Evolutionary conservation across 2,888 invertebrate species (phyloP).

Genomic region (Petrolisthes cinctipes): DNA sequence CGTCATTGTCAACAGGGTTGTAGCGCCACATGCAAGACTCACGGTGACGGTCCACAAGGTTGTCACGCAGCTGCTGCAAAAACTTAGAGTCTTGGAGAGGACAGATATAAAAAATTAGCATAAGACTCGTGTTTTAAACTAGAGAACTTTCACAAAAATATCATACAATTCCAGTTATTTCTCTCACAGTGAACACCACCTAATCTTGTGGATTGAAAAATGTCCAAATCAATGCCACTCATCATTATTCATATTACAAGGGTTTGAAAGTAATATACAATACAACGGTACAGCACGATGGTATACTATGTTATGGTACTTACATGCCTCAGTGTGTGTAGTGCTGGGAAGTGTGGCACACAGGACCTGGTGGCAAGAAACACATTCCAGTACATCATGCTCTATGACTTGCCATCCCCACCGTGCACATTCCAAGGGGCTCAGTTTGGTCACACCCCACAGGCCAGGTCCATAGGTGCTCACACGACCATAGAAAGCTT

Average conservation of each 20-base stretch:
- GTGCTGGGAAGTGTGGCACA: conserved; percentile 46
- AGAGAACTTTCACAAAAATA: too few relatives aligned
- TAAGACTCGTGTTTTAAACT: too few relatives aligned
- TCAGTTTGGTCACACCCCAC: conserved; percentile 38
- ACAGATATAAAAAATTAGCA: too few relatives aligned
- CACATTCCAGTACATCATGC: conserved; percentile 55
- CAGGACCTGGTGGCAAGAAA: conserved; percentile 49
- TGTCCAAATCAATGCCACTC: too few relatives aligned
- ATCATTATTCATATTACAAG: too few relatives aligned
- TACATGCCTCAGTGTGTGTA: conserved; percentile 25
- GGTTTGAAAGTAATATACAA: too few relatives aligned
- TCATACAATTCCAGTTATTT: too few relatives aligned
- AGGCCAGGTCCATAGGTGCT: conserved; percentile 36
- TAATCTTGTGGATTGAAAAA: too few relatives aligned
- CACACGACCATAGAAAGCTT: conserved; percentile 41
- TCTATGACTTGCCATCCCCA: conserved; percentile 58
- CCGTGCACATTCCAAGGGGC: conserved; percentile 53
- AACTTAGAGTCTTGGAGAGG: background rate
- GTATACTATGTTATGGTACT: background rate
- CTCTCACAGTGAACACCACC: too few relatives aligned
- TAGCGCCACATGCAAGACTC: conserved; percentile 46
- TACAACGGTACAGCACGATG: too few relatives aligned
- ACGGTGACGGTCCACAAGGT: conserved; percentile 33
- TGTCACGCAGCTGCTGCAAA: background rate
- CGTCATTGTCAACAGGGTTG: conserved; percentile 22